These are phyloP conservation scores for Rhinolophus sinicus DNA, from an alignment of 2,113 vertebrate species.

Conservation along the genomic window DNA sequence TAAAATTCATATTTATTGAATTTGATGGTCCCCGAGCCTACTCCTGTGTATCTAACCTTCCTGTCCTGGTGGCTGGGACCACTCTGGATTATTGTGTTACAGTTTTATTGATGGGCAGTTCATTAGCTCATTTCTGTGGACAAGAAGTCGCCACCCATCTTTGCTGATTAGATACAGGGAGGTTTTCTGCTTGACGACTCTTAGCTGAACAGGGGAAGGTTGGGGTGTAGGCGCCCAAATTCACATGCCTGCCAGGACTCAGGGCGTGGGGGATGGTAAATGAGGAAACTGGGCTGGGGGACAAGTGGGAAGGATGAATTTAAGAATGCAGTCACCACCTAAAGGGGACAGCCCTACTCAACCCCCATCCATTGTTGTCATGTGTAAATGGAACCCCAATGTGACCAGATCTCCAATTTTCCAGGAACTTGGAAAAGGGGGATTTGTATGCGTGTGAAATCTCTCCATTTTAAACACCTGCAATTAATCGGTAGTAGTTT, in stretches of 20 bases:
- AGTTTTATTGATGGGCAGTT: background rate
- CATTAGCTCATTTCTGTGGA: background rate
- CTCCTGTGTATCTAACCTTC: background rate
- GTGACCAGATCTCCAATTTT: background rate
- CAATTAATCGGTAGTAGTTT: background rate
- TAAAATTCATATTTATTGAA: constrained; percentile 72
- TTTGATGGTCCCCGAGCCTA: constrained; percentile 18
- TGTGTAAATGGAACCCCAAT: background rate
- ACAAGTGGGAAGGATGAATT: background rate
- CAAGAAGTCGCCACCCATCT: background rate
- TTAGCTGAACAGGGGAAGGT: background rate
- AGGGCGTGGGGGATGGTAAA: no score
- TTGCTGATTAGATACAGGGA: background rate
- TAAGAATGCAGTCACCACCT: background rate
- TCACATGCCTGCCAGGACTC: background rate
- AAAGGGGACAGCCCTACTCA: background rate
- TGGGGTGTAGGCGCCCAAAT: background rate
- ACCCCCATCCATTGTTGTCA: background rate
- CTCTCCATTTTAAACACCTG: background rate
- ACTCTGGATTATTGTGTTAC: background rate
- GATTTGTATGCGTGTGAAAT: background rate
- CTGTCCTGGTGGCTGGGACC: background rate
- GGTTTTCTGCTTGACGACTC: background rate
- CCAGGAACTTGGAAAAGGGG: background rate
- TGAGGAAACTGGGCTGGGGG: background rate